Conservation (phyloP, 2,113 vertebrate genomes). For the Chionodraco myersi region DNA sequence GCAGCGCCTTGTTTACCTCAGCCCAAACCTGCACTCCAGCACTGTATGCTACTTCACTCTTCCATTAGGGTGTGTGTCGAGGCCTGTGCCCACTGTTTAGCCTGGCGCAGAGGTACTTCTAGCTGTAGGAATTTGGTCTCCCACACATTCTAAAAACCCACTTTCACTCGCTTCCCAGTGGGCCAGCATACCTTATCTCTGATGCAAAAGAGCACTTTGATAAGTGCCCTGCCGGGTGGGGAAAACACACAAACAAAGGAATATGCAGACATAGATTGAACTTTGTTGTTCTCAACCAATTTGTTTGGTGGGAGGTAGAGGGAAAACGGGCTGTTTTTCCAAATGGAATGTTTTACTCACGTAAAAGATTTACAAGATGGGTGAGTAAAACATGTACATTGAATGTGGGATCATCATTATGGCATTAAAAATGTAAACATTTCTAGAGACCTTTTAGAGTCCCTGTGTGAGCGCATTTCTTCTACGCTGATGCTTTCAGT, state of each 20-base stretch:
- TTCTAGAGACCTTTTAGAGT: conserved; percentile 74
- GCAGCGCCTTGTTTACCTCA: conserved; percentile 75
- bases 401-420: conserved; percentile 81
- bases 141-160: conserved; percentile 77
- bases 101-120: conserved; percentile 78
- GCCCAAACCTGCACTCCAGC: conserved; percentile 65
- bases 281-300: conserved; percentile 81
- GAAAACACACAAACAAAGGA: conserved; percentile 80
- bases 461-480: conserved; percentile 67
- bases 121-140: conserved; percentile 72
- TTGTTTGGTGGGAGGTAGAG: conserved; percentile 78
- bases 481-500: conserved; percentile 63
- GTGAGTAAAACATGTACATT: conserved; percentile 76
- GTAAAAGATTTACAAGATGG: conserved; percentile 79
- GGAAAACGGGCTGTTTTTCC: conserved; percentile 74
- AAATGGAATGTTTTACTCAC: conserved; percentile 74
- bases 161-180: conserved; percentile 73
- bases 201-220: conserved; percentile 80
- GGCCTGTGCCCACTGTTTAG: conserved; percentile 81
- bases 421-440: conserved; percentile 84
- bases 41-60: conserved; percentile 72
- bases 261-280: conserved; percentile 80
- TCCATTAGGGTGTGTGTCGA: conserved; percentile 82
- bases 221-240: conserved; percentile 74
- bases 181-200: conserved; percentile 72